Evolutionary conservation across 2,888 invertebrate genomes (phyloP).

Genomic region (Nemotelus nigrinus): DNA sequence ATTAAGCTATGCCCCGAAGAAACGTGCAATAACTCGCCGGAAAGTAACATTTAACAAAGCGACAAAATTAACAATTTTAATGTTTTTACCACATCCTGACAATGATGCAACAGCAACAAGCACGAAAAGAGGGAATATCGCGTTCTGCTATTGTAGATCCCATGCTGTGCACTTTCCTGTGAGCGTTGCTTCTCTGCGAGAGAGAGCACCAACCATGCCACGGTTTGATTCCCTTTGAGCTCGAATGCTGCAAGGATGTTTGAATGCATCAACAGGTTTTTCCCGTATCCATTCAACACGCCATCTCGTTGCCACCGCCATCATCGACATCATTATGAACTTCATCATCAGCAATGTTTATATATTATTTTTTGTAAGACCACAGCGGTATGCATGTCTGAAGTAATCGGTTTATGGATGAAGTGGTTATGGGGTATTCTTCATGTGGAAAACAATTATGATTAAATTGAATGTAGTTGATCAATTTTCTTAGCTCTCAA

Average conservation of each 20-base stretch:
- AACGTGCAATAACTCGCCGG: conserved; percentile 27
- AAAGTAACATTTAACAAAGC: conserved; percentile 43
- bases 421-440: too few species aligned
- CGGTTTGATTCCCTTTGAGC: conserved; percentile 19
- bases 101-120: conserved; percentile 5
- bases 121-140: conserved; percentile 8
- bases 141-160: conserved; percentile 13
- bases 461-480: too few species aligned
- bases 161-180: conserved; percentile 44
- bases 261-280: conserved; percentile 38
- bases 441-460: too few species aligned
- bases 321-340: conserved; percentile 15
- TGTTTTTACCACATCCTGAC: conserved; percentile 42
- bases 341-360: conserved; percentile 10
- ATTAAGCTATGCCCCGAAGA: too few species aligned
- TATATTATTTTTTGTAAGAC: too few species aligned
- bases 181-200: not conserved
- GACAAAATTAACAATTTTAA: conserved; percentile 45
- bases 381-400: too few species aligned
- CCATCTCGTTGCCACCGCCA: not conserved
- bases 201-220: not conserved
- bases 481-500: too few species aligned
- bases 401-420: too few species aligned
- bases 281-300: conserved; percentile 16
- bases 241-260: conserved; percentile 27